phyloP scores from a whole-genome alignment of 2,113 vertebrate species.

The Dicaeum eximium region DNA sequence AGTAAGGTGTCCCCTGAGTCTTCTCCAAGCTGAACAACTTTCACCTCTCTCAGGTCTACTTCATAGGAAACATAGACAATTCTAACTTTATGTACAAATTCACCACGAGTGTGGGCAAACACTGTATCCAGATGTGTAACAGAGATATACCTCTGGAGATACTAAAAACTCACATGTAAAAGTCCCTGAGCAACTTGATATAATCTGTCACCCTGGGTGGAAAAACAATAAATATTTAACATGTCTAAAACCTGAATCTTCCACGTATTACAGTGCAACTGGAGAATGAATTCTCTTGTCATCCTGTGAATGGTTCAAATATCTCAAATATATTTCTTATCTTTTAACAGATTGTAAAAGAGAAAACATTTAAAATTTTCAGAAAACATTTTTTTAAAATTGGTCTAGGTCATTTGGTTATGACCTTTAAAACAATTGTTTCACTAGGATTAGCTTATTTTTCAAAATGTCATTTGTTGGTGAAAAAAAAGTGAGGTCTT shows the following conservation, averaged over 20 bases:
- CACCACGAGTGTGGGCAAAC: background rate
- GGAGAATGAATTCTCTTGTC: background rate
- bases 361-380: background rate
- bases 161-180: background rate
- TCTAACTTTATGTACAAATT: background rate
- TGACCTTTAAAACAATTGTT: constrained; percentile 63
- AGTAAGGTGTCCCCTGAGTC: background rate
- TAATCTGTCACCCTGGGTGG: background rate
- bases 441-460: constrained; percentile 56
- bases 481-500: constrained; percentile 61
- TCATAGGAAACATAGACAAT: background rate
- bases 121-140: background rate
- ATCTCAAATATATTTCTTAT: background rate
- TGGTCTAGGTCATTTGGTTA: constrained; percentile 45
- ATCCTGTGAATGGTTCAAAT: background rate
- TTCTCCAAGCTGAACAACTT: background rate
- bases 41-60: background rate
- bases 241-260: background rate
- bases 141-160: background rate
- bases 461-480: constrained; percentile 55
- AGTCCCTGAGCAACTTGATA: background rate
- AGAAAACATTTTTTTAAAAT: background rate
- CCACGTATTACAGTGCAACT: background rate
- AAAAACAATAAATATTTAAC: background rate
- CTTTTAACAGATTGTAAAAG: background rate